Conservation (phyloP, 2,797 vertebrate genomes). For the Chloroceryle inda region DNA sequence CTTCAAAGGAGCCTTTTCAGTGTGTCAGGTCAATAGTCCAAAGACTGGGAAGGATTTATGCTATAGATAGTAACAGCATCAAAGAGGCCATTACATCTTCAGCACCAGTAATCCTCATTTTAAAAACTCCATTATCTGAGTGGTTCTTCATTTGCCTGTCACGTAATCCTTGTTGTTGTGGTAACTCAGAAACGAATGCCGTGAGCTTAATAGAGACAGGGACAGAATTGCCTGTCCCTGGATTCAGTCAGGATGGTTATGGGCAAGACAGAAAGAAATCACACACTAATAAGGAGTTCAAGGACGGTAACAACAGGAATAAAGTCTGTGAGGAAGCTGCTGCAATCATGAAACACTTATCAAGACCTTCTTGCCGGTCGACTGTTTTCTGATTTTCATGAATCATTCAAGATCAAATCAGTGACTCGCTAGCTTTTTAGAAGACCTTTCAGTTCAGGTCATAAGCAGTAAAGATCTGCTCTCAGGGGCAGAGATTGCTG, state of each 20-base stretch:
- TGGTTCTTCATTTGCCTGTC: conserved; percentile 66
- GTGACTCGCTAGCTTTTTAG: background rate
- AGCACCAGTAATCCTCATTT: conserved; percentile 61
- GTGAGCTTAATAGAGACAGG: conserved; percentile 20
- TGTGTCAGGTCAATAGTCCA: conserved; percentile 49
- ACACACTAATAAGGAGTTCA: background rate
- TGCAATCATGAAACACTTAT: background rate
- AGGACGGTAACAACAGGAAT: background rate
- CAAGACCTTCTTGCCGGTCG: background rate
- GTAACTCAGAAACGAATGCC: background rate
- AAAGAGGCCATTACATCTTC: conserved; percentile 59
- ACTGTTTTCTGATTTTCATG: conserved; percentile 18
- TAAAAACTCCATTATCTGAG: conserved; percentile 69
- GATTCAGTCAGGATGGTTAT: background rate
- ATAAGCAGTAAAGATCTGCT: background rate
- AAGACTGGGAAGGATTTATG: conserved; percentile 59
- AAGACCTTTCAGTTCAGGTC: background rate
- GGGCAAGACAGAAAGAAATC: conserved; percentile 1
- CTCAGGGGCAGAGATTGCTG: background rate
- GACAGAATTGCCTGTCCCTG: conserved; percentile 33
- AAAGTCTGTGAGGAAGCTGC: background rate
- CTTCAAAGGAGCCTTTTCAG: conserved; percentile 59
- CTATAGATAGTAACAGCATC: conserved; percentile 69
- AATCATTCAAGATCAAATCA: conserved; percentile 28
- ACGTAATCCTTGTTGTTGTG: conserved; percentile 61